phyloP scores from a whole-genome alignment of 2,888 invertebrate species.

The Parasteatoda lunata region DNA sequence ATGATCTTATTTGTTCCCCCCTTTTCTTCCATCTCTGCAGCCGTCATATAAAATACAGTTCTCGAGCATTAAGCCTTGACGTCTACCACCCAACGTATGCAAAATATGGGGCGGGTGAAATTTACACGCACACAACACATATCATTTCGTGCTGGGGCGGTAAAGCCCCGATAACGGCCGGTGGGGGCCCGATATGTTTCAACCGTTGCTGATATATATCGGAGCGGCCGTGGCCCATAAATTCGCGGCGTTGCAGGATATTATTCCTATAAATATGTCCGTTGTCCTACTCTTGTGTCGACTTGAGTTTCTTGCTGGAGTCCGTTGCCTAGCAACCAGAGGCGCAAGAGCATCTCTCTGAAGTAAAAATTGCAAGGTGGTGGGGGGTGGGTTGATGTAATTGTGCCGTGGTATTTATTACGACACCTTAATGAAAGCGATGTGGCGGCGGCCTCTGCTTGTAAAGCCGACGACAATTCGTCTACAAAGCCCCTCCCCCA shows the following conservation, averaged over 20 bases:
- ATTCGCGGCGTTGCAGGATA: slow-evolving; percentile 65
- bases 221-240: slow-evolving; percentile 66
- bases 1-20: slow-evolving; percentile 68
- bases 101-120: slow-evolving; percentile 69
- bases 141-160: slow-evolving; percentile 63
- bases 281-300: slow-evolving; percentile 65
- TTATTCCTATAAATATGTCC: slow-evolving; percentile 69
- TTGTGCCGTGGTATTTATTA: slow-evolving; percentile 68
- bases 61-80: slow-evolving; percentile 67
- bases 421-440: slow-evolving; percentile 69
- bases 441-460: slow-evolving; percentile 40
- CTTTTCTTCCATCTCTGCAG: slow-evolving; percentile 61
- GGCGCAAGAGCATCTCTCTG: slow-evolving; percentile 51
- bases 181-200: slow-evolving; percentile 67
- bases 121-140: slow-evolving; percentile 69
- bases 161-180: slow-evolving; percentile 65
- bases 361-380: slow-evolving; percentile 34
- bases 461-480: slow-evolving; percentile 48
- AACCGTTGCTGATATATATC: slow-evolving; percentile 68
- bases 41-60: slow-evolving; percentile 69
- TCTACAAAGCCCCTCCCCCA: slow-evolving; percentile 27
- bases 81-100: slow-evolving; percentile 65
- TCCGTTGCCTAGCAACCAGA: slow-evolving; percentile 59
- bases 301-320: slow-evolving; percentile 66
- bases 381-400: slow-evolving; percentile 60